Percentiles rank a stretch among this genome's conserved stretches.
phyloP scores from a whole-genome alignment of 2,113 vertebrate species.

The Raja brachyura region DNA sequence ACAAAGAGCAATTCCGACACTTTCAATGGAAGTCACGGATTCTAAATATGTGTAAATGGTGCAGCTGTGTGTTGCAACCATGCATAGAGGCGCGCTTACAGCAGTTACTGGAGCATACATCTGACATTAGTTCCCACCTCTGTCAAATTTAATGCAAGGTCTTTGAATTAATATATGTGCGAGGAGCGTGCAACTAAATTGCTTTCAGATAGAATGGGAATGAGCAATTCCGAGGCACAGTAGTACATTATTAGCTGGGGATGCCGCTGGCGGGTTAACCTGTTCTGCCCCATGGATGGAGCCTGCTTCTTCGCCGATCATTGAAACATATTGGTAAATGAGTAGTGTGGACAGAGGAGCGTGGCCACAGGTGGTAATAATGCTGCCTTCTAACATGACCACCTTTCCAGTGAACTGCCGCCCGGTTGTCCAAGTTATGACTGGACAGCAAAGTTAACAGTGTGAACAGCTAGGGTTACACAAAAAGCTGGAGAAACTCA shows the following conservation, averaged over 20 bases:
- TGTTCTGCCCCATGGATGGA: background rate
- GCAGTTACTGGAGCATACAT: conserved; percentile 8
- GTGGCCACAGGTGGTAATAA: background rate
- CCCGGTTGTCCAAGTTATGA: background rate
- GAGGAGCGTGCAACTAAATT: background rate
- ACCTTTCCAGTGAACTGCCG: background rate
- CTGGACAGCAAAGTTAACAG: background rate
- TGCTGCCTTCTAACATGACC: background rate
- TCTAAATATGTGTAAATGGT: background rate
- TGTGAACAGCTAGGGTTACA: no score
- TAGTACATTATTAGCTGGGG: background rate
- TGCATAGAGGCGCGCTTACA: background rate
- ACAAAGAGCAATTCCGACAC: background rate
- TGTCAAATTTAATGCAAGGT: background rate
- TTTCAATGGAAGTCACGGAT: background rate
- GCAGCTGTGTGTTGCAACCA: background rate
- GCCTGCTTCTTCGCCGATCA: background rate
- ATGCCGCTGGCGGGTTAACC: background rate
- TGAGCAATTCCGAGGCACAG: background rate
- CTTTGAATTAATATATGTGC: background rate
- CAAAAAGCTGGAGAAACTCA: no score
- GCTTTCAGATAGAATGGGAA: background rate
- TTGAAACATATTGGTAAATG: background rate
- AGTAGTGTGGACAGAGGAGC: background rate
- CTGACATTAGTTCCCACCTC: background rate